Percentiles rank a stretch among this genome's conserved stretches.
These are phyloP conservation scores for Gobionotothen gibberifrons DNA, from an alignment of 2,797 vertebrate genomes.

Conservation along the genomic window DNA sequence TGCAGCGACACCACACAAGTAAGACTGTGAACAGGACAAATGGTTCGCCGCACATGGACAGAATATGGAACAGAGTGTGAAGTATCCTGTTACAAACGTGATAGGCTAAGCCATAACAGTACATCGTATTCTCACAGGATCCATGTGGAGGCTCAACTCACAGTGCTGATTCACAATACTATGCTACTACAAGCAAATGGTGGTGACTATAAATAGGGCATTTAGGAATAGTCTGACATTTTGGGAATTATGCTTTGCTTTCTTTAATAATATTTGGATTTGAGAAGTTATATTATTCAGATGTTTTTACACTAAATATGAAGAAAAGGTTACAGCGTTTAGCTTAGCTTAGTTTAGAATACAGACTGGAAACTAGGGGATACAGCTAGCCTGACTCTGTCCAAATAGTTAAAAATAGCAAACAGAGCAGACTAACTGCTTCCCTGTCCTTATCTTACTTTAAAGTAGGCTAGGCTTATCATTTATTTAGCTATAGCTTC, in stretches of 20 bases:
- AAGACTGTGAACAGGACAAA: constrained; percentile 67
- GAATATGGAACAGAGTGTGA: constrained; percentile 61
- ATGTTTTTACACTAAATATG: background rate
- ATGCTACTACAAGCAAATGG: constrained; percentile 27
- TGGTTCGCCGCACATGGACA: constrained; percentile 53
- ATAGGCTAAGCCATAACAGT: constrained; percentile 56
- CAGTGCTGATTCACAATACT: constrained; percentile 41
- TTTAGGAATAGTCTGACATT: background rate
- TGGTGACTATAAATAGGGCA: constrained; percentile 28
- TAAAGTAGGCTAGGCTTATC: constrained; percentile 1
- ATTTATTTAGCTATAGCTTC: background rate
- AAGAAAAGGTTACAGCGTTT: background rate
- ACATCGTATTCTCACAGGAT: constrained; percentile 66
- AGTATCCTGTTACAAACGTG: constrained; percentile 71
- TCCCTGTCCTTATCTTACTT: background rate
- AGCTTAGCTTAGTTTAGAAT: background rate
- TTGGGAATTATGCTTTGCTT: background rate
- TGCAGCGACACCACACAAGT: constrained; percentile 50
- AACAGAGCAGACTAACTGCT: background rate
- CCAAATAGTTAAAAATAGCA: background rate
- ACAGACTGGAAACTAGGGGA: background rate
- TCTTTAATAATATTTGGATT: too few relatives aligned
- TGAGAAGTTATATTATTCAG: background rate
- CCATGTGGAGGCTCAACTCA: constrained; percentile 37
- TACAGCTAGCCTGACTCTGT: background rate